These are phyloP conservation scores for Hydrotaea diabolus DNA, from an alignment of 2,888 invertebrate species.

Conservation along the genomic window DNA sequence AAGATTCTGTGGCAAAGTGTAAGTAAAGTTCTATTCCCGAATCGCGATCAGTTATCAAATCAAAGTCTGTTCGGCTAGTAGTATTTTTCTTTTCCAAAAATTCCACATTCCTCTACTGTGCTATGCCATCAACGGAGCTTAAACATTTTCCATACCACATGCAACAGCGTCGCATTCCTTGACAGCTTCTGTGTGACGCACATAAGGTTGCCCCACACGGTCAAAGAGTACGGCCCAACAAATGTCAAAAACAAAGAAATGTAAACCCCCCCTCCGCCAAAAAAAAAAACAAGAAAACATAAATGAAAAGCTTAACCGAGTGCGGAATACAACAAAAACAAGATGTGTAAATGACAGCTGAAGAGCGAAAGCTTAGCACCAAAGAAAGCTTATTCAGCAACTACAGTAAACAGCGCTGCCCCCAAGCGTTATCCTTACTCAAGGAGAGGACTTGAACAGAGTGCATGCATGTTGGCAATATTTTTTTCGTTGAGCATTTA, in stretches of 20 bases:
- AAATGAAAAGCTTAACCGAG: conserved; percentile 14
- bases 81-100: no score
- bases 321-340: neutral
- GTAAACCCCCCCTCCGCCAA: no score
- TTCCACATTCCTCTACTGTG: no score
- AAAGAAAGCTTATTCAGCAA: conserved; percentile 31
- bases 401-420: neutral
- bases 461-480: conserved; percentile 21
- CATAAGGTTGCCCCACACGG: conserved; percentile 11
- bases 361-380: conserved; percentile 4
- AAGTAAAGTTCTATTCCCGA: no score
- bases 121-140: no score
- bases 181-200: neutral
- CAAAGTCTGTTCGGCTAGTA: no score
- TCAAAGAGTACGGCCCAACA: neutral
- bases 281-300: no score
- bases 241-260: conserved; percentile 12
- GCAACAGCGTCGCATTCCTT: conserved; percentile 9
- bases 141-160: neutral
- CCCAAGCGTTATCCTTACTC: conserved; percentile 3
- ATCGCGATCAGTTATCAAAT: no score
- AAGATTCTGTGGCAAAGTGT: no score
- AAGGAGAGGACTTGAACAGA: conserved; percentile 12
- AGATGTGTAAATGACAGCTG: neutral
- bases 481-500: conserved; percentile 66